Evolutionary conservation across 2,888 invertebrate genomes (phyloP).

Genomic region (Cepaea hortensis): DNA sequence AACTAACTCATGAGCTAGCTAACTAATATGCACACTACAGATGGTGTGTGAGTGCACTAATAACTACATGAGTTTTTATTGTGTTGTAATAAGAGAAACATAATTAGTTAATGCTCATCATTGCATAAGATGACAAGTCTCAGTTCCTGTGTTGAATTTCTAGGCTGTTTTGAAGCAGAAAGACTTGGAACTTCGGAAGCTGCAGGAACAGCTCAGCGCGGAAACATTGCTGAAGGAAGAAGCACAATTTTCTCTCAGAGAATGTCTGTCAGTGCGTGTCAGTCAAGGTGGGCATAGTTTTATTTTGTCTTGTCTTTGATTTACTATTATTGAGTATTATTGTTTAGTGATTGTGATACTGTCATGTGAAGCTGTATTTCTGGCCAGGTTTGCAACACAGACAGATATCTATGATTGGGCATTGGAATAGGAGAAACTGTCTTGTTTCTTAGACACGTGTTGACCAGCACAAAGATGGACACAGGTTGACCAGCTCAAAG

Average conservation of each 20-base stretch:
- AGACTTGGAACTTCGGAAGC: conserved; percentile 36
- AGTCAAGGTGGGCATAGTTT: background rate
- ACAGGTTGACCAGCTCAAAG: too few relatives aligned
- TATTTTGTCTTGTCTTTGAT: too few relatives aligned
- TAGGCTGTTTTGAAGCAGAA: conserved; percentile 41
- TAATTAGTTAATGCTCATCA: background rate
- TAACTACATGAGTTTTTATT: too few relatives aligned
- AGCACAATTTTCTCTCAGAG: conserved; percentile 15
- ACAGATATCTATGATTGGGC: too few relatives aligned
- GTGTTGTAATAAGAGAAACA: background rate
- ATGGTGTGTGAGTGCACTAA: too few relatives aligned
- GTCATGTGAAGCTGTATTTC: background rate
- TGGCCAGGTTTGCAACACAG: too few relatives aligned
- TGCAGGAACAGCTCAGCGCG: conserved; percentile 16
- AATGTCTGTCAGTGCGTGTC: background rate
- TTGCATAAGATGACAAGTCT: background rate
- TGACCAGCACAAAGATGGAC: too few relatives aligned
- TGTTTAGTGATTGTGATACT: background rate
- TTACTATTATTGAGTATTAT: background rate
- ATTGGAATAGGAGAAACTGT: too few relatives aligned
- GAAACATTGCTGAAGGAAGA: conserved; percentile 54
- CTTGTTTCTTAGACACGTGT: too few relatives aligned
- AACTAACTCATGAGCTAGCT: too few relatives aligned
- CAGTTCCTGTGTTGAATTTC: background rate
- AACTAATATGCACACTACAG: too few relatives aligned